Conservation (phyloP, 2,797 vertebrate genomes). For the Leuciscus waleckii region DNA sequence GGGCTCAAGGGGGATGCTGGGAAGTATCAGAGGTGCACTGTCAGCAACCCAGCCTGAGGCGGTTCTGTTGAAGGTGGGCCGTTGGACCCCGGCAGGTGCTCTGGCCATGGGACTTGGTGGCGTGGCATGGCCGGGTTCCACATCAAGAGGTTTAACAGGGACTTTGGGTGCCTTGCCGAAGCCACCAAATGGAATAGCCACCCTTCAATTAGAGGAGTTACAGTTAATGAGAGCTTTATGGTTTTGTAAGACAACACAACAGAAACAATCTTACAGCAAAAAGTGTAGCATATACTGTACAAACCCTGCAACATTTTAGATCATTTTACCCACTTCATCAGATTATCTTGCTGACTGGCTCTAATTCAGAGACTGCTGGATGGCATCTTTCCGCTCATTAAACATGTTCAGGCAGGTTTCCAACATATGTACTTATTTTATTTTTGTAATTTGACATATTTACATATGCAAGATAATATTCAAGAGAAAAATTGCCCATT, state of each 20-base stretch:
- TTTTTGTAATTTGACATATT: too few relatives aligned
- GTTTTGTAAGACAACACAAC: background rate
- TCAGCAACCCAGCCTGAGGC: constrained; percentile 89
- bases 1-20: constrained; percentile 74
- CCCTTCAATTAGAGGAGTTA: constrained; percentile 78
- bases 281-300: background rate
- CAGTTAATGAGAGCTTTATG: constrained; percentile 35
- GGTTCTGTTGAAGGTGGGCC: constrained; percentile 93
- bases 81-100: constrained; percentile 75
- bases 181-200: constrained; percentile 93
- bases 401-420: constrained; percentile 2
- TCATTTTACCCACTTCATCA: background rate
- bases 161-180: constrained; percentile 86
- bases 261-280: background rate
- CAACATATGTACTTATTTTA: background rate
- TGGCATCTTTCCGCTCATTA: constrained; percentile 20
- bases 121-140: constrained; percentile 77
- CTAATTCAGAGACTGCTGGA: constrained; percentile 12
- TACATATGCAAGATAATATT: background rate
- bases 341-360: background rate
- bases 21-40: constrained; percentile 75
- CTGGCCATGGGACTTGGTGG: constrained; percentile 73
- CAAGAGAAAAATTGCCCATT: background rate
- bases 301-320: background rate
- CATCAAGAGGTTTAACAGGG: constrained; percentile 80